Evolutionary conservation across 2,888 invertebrate species (phyloP), one percentile per base, ranked within the genome.

Genomic region (Ophion obscuratus): DNA sequence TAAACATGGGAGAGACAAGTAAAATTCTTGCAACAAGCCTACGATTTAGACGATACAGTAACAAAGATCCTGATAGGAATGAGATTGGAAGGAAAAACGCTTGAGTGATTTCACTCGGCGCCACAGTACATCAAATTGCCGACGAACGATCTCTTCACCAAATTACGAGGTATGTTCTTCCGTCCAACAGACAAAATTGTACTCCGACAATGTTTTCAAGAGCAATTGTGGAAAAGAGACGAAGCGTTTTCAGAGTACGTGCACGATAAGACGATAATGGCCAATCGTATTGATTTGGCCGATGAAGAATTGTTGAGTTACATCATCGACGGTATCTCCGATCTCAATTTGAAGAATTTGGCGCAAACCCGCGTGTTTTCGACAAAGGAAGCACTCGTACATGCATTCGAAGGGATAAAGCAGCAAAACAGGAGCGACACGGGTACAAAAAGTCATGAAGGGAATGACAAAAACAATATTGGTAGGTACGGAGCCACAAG

Each of bases 251-350:
- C 20, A 17, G 70, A 70, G 10, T 78, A 70, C 14, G 70, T 78
- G 14, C 78, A 78, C 44, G 68, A 70, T 10, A 78, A 78, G 17
- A 78, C 68, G 68, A 78, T 78, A 14, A 24, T 78, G 68, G 78
- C 61, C 10, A 70, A 78, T 70, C 62, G 44, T 61, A 36, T 78
- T 24, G 20, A 47, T 10, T 70, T 78, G 6, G 61, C 59, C 14
- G 78, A 78, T 10, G 61, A 78, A 17, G 78, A 78, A 24, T 44
- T 62, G 17, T 47, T 78, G 2, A 11, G 70, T 40, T 70, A 70
- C 61, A 44, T 78, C 36, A 70, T 78, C 61, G 70, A 78, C 40
- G 78, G 78, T 3, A 70, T 70, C n/a, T 40, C 44, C 17, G 78
- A 78, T 44, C 20, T 40, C 11, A 47, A 70, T 59, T 64, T 70